A percentile compares a stretch with the other conserved stretches of the same genome.
These are phyloP conservation scores for Coluber constrictor DNA, from an alignment of 2,797 vertebrate species.

Conservation along the genomic window DNA sequence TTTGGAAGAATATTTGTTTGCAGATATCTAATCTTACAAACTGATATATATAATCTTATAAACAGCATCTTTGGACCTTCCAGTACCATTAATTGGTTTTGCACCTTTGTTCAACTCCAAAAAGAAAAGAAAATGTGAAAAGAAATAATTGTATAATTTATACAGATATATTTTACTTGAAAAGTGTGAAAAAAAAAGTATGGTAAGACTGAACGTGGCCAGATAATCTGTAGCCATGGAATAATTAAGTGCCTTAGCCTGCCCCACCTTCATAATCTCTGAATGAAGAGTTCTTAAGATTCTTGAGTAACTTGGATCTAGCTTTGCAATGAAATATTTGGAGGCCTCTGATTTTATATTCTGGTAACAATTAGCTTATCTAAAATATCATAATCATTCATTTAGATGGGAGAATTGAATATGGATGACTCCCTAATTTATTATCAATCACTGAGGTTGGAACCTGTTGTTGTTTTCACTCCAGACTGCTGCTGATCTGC, in stretches of 20 bases:
- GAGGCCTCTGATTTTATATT: background rate
- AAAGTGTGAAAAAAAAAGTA: background rate
- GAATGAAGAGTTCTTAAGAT: background rate
- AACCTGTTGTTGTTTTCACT: background rate
- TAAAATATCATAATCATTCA: background rate
- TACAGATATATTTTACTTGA: background rate
- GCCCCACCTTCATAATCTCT: background rate
- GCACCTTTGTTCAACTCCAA: background rate
- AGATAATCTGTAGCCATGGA: background rate
- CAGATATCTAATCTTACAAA: background rate
- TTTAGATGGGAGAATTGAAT: background rate
- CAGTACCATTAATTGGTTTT: background rate
- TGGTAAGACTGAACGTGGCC: background rate
- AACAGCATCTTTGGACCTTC: background rate
- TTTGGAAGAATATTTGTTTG: background rate
- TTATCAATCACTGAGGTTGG: background rate
- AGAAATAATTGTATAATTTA: background rate
- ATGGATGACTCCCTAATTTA: background rate
- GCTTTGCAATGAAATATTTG: background rate
- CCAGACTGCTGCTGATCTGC: background rate
- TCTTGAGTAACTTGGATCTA: background rate
- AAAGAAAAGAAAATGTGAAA: background rate
- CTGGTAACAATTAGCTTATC: background rate
- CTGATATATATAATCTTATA: background rate
- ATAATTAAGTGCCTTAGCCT: conserved; percentile 43